Conservation (phyloP, 2,797 vertebrate species). For the Pygocentrus nattereri region DNA sequence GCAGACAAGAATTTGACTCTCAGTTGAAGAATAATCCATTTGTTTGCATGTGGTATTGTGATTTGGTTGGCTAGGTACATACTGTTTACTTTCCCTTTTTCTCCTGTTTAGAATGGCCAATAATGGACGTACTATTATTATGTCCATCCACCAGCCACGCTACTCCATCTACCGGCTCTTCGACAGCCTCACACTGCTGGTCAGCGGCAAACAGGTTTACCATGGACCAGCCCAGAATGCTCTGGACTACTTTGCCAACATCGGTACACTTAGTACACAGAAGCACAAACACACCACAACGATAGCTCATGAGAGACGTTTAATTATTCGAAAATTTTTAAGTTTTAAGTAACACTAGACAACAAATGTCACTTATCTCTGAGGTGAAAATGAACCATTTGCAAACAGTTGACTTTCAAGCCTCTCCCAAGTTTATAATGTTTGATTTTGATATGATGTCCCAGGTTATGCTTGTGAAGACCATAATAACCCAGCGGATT, state of each 20-base stretch:
- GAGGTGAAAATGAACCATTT: neutral
- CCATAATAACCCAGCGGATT: conserved; percentile 94
- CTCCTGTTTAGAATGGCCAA: conserved; percentile 83
- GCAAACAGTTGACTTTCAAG: neutral
- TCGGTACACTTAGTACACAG: conserved; percentile 74
- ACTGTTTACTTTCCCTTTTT: neutral
- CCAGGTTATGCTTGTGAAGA: conserved; percentile 88
- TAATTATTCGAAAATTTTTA: too few species aligned
- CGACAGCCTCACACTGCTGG: conserved; percentile 88
- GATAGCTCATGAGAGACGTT: too few species aligned
- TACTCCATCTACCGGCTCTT: conserved; percentile 95
- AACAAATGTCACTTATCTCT: neutral
- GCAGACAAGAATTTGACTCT: too few species aligned
- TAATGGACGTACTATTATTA: conserved; percentile 89
- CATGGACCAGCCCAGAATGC: conserved; percentile 85
- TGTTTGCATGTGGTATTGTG: neutral
- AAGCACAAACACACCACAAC: neutral
- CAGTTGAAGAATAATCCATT: too few species aligned
- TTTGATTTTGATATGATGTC: conserved; percentile 35
- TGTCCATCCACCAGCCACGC: conserved; percentile 95
- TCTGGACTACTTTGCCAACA: conserved; percentile 83
- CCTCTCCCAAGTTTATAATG: neutral
- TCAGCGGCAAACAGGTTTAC: conserved; percentile 86
- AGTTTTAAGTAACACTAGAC: neutral
- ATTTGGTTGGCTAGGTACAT: neutral